Percentiles rank a stretch among this genome's conserved stretches.
Conservation (phyloP, 2,113 vertebrate genomes). For the Perognathus longimembris region DNA sequence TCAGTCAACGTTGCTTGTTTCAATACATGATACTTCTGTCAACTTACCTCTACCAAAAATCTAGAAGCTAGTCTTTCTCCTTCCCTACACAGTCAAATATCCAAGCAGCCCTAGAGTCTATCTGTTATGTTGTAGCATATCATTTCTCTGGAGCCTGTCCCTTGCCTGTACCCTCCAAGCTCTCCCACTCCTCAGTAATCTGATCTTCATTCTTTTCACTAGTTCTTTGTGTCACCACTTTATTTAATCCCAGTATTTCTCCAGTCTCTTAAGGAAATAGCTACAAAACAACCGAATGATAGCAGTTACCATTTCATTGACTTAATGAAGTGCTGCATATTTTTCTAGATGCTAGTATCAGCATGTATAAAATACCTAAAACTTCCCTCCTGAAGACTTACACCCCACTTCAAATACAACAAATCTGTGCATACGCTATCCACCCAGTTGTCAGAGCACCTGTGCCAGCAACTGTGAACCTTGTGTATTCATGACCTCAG, state of each 20-base stretch:
- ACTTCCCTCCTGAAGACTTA: not conserved
- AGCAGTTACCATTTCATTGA: not conserved
- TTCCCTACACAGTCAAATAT: not conserved
- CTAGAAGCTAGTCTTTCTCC: not conserved
- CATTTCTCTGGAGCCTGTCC: not conserved
- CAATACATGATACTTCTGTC: not conserved
- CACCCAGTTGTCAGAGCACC: not conserved
- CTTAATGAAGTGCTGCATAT: not conserved
- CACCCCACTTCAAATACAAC: not conserved
- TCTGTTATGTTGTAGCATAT: not conserved
- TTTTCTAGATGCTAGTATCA: not conserved
- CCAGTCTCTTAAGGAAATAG: not conserved
- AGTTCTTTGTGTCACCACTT: not conserved
- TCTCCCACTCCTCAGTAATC: not conserved
- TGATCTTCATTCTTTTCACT: not conserved
- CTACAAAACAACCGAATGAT: not conserved
- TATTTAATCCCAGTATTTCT: slow-evolving; percentile 41
- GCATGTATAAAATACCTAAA: not conserved
- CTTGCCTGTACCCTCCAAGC: not conserved
- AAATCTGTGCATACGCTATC: not conserved
- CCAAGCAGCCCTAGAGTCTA: not conserved
- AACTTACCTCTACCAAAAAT: not conserved
- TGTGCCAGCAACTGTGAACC: not conserved
- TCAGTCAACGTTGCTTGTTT: not conserved
- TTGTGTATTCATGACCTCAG: not conserved